Evolutionary conservation across 2,888 invertebrate genomes (phyloP), one percentile per base, ranked within the genome.

Genomic region (Agonopterix heracliana): DNA sequence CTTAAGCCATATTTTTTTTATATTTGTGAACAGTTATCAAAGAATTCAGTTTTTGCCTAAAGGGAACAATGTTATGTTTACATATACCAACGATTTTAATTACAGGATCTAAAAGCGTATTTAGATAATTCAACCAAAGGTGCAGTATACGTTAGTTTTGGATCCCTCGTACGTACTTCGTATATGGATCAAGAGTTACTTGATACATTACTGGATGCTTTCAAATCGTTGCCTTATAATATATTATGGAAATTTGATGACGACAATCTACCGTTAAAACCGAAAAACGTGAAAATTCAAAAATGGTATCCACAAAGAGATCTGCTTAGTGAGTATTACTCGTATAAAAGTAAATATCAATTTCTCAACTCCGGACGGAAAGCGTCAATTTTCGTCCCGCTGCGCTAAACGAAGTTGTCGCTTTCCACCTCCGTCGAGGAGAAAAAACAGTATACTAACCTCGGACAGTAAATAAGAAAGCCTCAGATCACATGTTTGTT

Each of bases 81-180:
- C n/a, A n/a, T n/a, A 3, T 17, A 17, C 2, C 4, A 17, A 17
- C 17, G 17, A 17, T 2, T 17, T 17, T 3, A 17, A 17, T 55
- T 73, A 2, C 54, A 61, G 13, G 64, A 76, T 11, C 13, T 87
- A 0, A 62, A 81, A 51, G 48, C 55, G 3, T 84, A 70, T 51
- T 53, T 86, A 1, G 78, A 83, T 40, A 68, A 72, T 2, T 79
- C 86, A 0, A 66, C 70, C 35, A 56, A 80, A n/a, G 89, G 87
- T 0, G 81, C 85, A 0, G 74, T 89, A 1, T 85, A 81, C 52
- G 68, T 89, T 41, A 89, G 87, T 55, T 76, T 87, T 49, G 89
- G 88, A 0, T 77, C 87, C 1, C 81, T 81, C 34, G 68, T 81
- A 1, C 59, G 68, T 2, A 71, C 79, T 1, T 64, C 70, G 2